A percentile compares a stretch with the other conserved stretches of the same genome.
Evolutionary conservation across 2,797 vertebrate species (phyloP).

Genomic region (Phoxinus dragarum): DNA sequence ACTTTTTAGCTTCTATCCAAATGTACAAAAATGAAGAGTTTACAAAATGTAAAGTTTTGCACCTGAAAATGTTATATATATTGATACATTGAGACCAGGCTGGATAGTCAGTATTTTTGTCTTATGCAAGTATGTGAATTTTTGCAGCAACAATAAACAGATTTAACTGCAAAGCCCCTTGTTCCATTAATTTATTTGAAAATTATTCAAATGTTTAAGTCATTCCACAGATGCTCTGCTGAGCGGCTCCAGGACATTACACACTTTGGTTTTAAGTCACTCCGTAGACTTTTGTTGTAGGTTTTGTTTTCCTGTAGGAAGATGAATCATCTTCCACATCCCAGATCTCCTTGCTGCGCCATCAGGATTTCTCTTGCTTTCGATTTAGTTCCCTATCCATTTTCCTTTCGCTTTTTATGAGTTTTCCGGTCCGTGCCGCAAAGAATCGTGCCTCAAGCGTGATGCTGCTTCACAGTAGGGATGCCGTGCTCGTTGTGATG

Average conservation of each 20-base stretch:
- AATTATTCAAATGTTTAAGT: background rate
- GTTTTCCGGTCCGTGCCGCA: constrained; percentile 1
- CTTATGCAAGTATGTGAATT: background rate
- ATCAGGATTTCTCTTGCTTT: constrained; percentile 19
- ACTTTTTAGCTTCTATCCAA: too few relatives aligned
- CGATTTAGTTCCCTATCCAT: constrained; percentile 25
- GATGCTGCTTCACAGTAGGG: constrained; percentile 36
- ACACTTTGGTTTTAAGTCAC: constrained; percentile 2
- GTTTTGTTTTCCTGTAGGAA: constrained; percentile 29
- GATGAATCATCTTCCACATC: constrained; percentile 18
- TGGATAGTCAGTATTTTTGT: too few relatives aligned
- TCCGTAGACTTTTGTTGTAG: background rate
- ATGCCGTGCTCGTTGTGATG: constrained; percentile 10
- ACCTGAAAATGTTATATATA: too few relatives aligned
- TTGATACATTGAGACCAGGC: too few relatives aligned
- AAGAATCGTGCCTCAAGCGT: constrained; percentile 19
- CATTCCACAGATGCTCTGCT: background rate
- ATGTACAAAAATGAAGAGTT: too few relatives aligned
- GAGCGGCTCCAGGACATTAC: background rate
- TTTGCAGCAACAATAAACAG: background rate
- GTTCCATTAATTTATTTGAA: background rate
- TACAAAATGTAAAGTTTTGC: too few relatives aligned
- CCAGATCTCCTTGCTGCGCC: constrained; percentile 15
- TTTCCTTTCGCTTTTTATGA: constrained; percentile 25
- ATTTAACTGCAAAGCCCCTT: background rate